phyloP scores from a whole-genome alignment of 2,888 invertebrate genomes.

The Mythimna albipuncta region DNA sequence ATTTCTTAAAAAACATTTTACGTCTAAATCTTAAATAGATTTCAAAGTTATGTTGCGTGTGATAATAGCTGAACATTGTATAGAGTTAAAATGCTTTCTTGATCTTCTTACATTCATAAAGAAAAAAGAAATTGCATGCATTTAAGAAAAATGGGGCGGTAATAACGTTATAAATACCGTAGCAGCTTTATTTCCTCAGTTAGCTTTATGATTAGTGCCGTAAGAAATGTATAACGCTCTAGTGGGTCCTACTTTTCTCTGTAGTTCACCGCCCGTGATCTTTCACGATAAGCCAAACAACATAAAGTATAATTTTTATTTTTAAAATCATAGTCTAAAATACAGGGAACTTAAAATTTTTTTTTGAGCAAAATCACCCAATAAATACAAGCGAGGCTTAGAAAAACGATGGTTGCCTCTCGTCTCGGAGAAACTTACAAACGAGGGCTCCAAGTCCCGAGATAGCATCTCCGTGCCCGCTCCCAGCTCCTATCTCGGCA shows the following conservation, averaged over 20 bases:
- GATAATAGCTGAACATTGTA: neutral
- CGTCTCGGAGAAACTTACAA: slow-evolving; percentile 68
- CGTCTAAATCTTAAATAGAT: neutral
- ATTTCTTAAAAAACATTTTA: neutral
- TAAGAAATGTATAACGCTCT: slow-evolving; percentile 55
- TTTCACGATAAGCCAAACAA: neutral
- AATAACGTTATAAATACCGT: slow-evolving; percentile 55
- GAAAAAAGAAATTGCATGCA: slow-evolving; percentile 7
- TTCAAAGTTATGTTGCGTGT: neutral
- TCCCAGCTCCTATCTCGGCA: slow-evolving; percentile 79
- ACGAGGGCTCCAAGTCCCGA: slow-evolving; percentile 65
- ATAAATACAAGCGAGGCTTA: slow-evolving; percentile 33
- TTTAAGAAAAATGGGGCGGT: slow-evolving; percentile 15
- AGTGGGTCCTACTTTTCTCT: slow-evolving; percentile 28
- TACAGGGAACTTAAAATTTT: too few species aligned
- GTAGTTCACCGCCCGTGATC: neutral
- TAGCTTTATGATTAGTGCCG: slow-evolving; percentile 61
- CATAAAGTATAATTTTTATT: neutral
- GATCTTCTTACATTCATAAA: neutral
- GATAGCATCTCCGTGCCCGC: slow-evolving; percentile 80
- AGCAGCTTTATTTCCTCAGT: slow-evolving; percentile 50
- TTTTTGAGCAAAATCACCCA: slow-evolving; percentile 23
- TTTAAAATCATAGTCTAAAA: too few species aligned
- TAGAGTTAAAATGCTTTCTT: neutral
- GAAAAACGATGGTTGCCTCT: slow-evolving; percentile 58